A percentile compares a stretch with the other conserved stretches of the same genome.
phyloP scores from a whole-genome alignment of 2,888 invertebrate species.

The Heteromyza rotundicornis region DNA sequence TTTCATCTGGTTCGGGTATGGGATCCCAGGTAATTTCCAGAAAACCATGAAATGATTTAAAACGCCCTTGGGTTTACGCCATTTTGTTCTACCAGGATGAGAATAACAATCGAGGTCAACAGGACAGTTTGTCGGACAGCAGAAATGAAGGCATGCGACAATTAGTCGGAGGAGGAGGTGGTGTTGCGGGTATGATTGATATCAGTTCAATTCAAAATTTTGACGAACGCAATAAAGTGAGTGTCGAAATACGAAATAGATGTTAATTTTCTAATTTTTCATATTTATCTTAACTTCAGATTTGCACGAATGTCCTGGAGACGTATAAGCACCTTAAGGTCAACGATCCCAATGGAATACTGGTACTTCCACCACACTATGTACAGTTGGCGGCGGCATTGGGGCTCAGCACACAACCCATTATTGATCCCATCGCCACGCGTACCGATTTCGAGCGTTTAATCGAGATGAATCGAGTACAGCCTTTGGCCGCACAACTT shows the following conservation, averaged over 20 bases:
- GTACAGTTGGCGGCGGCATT: slow-evolving; percentile 66
- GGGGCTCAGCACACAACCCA: slow-evolving; percentile 55
- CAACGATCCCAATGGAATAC: slow-evolving; percentile 65
- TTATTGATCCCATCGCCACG: slow-evolving; percentile 56
- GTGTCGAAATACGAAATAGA: neutral
- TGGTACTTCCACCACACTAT: slow-evolving; percentile 68
- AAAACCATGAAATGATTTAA: slow-evolving; percentile 9
- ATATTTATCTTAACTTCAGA: slow-evolving; percentile 20
- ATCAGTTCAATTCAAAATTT: slow-evolving; percentile 25
- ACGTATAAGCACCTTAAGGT: slow-evolving; percentile 55
- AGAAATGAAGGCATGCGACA: slow-evolving; percentile 26
- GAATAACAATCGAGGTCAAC: slow-evolving; percentile 56
- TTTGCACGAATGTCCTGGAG: slow-evolving; percentile 52
- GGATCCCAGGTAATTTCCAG: slow-evolving; percentile 26
- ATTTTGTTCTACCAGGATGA: slow-evolving; percentile 45
- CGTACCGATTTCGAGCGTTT: slow-evolving; percentile 59
- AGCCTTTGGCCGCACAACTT: slow-evolving; percentile 37
- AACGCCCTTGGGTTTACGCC: neutral
- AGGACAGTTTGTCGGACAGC: slow-evolving; percentile 30
- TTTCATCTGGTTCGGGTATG: slow-evolving; percentile 23
- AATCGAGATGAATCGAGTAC: slow-evolving; percentile 56
- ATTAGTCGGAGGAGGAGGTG: slow-evolving; percentile 30
- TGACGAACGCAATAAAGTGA: slow-evolving; percentile 26
- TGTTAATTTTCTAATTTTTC: neutral
- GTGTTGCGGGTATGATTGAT: slow-evolving; percentile 34